phyloP scores from a whole-genome alignment of 1,140 invertebrate species.

The Zaprionus gabonicus region DNA sequence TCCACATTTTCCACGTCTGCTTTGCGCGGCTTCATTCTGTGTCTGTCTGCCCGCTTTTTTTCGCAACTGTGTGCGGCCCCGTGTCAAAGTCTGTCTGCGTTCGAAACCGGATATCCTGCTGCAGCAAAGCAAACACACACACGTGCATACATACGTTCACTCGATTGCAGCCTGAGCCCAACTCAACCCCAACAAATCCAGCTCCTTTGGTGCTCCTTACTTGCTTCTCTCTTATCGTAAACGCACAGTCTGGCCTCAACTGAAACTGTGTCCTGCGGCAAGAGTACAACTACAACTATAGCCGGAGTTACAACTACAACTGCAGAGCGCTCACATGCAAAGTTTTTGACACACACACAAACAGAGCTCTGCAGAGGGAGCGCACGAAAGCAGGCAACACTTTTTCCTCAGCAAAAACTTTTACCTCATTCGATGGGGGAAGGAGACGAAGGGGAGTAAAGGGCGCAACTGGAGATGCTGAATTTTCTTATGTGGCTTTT shows the following conservation, averaged over 20 bases:
- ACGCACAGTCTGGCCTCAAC: slow-evolving; percentile 60
- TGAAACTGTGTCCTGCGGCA: slow-evolving; percentile 15
- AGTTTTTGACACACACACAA: slow-evolving; percentile 31
- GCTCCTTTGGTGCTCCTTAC: slow-evolving; percentile 20
- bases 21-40: not conserved
- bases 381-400: slow-evolving; percentile 41
- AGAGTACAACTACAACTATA: slow-evolving; percentile 24
- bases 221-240: slow-evolving; percentile 57
- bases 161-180: slow-evolving; percentile 48
- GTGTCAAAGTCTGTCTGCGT: slow-evolving; percentile 57
- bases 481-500: slow-evolving; percentile 37
- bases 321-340: slow-evolving; percentile 60
- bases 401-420: slow-evolving; percentile 53
- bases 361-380: not conserved
- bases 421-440: slow-evolving; percentile 55
- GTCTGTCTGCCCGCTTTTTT: slow-evolving; percentile 2
- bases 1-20: not conserved
- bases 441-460: not conserved
- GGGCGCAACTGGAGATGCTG: not conserved
- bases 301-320: slow-evolving; percentile 23
- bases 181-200: slow-evolving; percentile 30
- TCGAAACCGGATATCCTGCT: slow-evolving; percentile 78
- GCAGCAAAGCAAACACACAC: slow-evolving; percentile 44
- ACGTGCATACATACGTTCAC: slow-evolving; percentile 10
- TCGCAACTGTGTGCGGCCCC: not conserved